A percentile compares a stretch with the other conserved stretches of the same genome.
Evolutionary conservation across 2,113 vertebrate species (phyloP).

Genomic region (Pteronura brasiliensis): DNA sequence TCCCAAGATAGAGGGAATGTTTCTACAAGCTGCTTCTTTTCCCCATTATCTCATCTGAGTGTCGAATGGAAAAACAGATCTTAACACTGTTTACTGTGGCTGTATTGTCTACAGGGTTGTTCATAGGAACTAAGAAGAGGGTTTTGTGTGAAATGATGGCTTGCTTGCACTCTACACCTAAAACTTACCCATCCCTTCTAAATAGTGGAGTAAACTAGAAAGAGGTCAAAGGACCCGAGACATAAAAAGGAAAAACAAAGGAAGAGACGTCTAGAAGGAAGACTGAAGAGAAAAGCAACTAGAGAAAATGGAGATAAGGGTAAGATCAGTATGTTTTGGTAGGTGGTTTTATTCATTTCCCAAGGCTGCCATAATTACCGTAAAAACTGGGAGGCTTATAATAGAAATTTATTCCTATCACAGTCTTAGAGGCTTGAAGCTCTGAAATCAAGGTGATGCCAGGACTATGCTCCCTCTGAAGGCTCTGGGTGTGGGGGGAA

Average conservation of each 20-base stretch:
- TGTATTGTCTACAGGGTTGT: not conserved
- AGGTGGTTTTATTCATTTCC: not conserved
- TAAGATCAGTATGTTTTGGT: not conserved
- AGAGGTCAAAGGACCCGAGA: not conserved
- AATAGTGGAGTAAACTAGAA: not conserved
- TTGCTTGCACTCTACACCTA: not conserved
- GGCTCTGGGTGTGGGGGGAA: not conserved
- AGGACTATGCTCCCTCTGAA: not conserved
- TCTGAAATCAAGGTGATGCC: not conserved
- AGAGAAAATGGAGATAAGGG: not conserved
- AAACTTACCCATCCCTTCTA: not conserved
- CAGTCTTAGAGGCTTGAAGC: not conserved
- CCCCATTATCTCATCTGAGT: slow-evolving; percentile 48
- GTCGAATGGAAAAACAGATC: slow-evolving; percentile 19
- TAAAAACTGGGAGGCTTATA: not conserved
- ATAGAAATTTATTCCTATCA: not conserved
- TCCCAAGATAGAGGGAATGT: slow-evolving; percentile 25
- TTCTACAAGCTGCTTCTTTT: slow-evolving; percentile 45
- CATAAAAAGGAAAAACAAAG: not conserved
- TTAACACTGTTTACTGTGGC: not conserved
- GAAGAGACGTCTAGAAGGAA: not conserved
- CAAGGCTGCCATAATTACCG: not conserved
- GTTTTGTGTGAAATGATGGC: not conserved
- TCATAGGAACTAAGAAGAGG: not conserved
- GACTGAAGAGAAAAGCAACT: not conserved